These are phyloP conservation scores for Talpa occidentalis DNA, from an alignment of 2,113 vertebrate species.

Conservation along the genomic window DNA sequence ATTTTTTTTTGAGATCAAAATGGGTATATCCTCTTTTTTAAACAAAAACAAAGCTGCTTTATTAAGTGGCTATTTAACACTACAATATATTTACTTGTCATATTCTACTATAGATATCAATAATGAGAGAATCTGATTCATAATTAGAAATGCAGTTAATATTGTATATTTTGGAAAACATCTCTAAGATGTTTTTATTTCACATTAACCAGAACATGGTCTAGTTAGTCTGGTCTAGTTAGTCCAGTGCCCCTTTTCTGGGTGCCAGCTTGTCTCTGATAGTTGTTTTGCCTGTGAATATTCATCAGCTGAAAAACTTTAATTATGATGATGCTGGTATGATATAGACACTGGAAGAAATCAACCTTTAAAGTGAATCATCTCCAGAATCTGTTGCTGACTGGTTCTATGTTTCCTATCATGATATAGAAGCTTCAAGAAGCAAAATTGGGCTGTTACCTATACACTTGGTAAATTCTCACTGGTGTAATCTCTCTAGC, in stretches of 20 bases:
- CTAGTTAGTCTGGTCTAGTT: neutral
- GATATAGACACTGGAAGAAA: neutral
- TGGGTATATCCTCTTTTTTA: neutral
- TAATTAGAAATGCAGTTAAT: neutral
- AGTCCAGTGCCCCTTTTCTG: neutral
- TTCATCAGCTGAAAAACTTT: neutral
- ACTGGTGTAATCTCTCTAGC: neutral
- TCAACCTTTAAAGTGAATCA: neutral
- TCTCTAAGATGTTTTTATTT: constrained; percentile 20
- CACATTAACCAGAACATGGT: neutral
- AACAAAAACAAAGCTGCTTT: neutral
- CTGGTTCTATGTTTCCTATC: neutral
- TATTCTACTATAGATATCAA: neutral
- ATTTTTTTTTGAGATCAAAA: neutral
- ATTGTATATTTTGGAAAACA: neutral
- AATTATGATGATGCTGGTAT: neutral
- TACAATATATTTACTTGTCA: neutral
- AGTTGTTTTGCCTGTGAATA: neutral
- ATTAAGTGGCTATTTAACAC: neutral
- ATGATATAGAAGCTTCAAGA: neutral
- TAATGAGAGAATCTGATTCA: neutral
- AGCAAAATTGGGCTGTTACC: neutral
- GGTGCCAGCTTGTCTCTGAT: neutral
- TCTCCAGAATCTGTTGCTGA: neutral
- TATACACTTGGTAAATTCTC: neutral